Conservation (phyloP, 2,888 invertebrate species). For the Sicus ferrugineus region DNA sequence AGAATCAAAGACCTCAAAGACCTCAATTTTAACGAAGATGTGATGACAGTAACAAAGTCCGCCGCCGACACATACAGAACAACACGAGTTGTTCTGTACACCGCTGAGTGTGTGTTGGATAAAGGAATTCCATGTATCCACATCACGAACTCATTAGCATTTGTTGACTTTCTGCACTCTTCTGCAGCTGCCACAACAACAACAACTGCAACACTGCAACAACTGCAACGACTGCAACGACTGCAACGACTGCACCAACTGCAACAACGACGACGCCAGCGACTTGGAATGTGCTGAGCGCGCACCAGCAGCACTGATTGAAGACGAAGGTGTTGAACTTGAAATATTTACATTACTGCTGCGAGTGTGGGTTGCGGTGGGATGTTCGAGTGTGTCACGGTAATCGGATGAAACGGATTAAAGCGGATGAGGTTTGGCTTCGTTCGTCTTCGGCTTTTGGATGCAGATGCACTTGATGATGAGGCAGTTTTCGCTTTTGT, state of each 20-base stretch:
- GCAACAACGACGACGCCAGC: no score
- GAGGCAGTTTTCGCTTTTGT: no score
- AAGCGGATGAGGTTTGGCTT: no score
- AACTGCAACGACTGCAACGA: slow-evolving; percentile 2
- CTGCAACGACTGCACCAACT: background rate
- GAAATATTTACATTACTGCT: no score
- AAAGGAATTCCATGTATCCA: slow-evolving; percentile 39
- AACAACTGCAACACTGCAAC: background rate
- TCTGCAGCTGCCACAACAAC: slow-evolving; percentile 10
- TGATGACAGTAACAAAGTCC: slow-evolving; percentile 26
- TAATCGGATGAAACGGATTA: no score
- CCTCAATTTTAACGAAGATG: slow-evolving; percentile 3
- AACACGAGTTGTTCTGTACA: background rate
- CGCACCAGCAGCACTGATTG: background rate
- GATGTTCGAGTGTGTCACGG: no score
- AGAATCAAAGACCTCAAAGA: slow-evolving; percentile 9
- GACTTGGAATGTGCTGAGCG: no score
- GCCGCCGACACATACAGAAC: slow-evolving; percentile 7
- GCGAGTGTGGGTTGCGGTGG: no score
- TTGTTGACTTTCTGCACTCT: slow-evolving; percentile 43
- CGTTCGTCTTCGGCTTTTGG: no score
- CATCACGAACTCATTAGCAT: slow-evolving; percentile 47
- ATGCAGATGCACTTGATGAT: no score
- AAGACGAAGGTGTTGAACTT: slow-evolving; percentile 33
- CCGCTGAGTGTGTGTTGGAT: background rate